Evolutionary conservation across 2,113 vertebrate genomes (phyloP), one percentile per base, ranked within the genome.

Genomic region (Pseudorectes ferrugineus): DNA sequence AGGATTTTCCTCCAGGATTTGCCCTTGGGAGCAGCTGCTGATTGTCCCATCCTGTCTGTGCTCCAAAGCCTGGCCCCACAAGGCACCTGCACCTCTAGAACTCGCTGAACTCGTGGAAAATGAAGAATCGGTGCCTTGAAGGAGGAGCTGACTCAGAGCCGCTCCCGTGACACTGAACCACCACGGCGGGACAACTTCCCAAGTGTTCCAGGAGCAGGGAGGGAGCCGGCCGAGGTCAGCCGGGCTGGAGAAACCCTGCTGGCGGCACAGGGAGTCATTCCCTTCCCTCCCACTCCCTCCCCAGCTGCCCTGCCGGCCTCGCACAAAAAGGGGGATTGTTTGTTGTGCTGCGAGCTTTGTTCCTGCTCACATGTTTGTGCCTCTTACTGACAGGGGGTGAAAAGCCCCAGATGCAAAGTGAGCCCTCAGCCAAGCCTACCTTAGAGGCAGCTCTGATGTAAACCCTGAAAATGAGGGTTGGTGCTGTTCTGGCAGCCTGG

Each of bases 321-420:
- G 6, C 58, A 93, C 86, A 90, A 31, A 93, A 90, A 79, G 57
- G 6, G n/a, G 0, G 28, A 90, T 95, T 95, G 93, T 96, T 61
- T 58, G 18, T 7, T 14, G 35, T 55, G 43, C 82, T 49, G 3
- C 15, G 15, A 57, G 88, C 82, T 36, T 67, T 51, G 71, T 8
- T 74, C 31, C 70, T 51, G 65, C 55, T 85, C 74, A 33, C 33
- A 24, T 65, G 67, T 8, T 46, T 58, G 45, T 62, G 78, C 42
- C 40, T 52, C 0, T 22, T 21, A 0, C 20, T 33, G 74, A 28
- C 52, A 55, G 28, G 28, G n/a, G 19, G 4, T 33, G 48, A 57
- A 62, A 77, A 76, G 42, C 38, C 28, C n/a, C 55, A 11, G 31
- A 61, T 12, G 46, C 29, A 18, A 28, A 55, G 28, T 0, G 23